Base-by-base conservation (phyloP, 2,113 vertebrate genomes). In the Elaphurus davidianus region DNA sequence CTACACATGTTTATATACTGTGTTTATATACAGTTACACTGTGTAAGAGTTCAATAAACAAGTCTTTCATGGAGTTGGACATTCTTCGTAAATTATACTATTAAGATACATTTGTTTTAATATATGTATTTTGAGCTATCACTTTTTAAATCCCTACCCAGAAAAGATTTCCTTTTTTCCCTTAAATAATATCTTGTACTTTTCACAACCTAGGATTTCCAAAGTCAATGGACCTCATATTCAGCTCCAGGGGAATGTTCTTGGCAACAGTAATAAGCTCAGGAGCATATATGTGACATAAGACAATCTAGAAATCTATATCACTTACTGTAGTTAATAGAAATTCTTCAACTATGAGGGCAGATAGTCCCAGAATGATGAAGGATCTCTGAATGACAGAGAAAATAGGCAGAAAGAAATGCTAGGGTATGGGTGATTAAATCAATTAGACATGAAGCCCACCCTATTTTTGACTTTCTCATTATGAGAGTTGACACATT, bases 1-100 rank as follows among this genome's bases (percentile, higher is more conserved):
- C 21, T n/a, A 13, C 28, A 45, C 9, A n/a, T 6, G 13, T 1
- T 16, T 79, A 36, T 0, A 54, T 2, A 78, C 1, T 19, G 4
- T 36, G 1, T 79, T 9, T 84, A 6, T 36, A 45, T 7, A 78
- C 7, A 79, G 16, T 67, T 67, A 19, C 19, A 67, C 25, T 71
- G 33, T n/a, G 33, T 50, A 91, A 85, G 6, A 95, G 6, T 23
- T 94, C 14, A n/a, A 19, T 62, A 85, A 90, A 91, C 14, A 79
- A 4, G 10, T 27, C 45, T 55, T 36, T 10, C 47, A 23, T 17
- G 19, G 28, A 89, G 12, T 11, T 88, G 43, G 28, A 45, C 3
- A 0, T 87, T 92, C 36, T 55, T 74, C 76, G 2, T 43, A 90
- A 62, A 90, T 4, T 25, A 33, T 27, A 78, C 43, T 1, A 36